These are phyloP conservation scores for Lymantria monacha DNA, from an alignment of 2,888 invertebrate species.

Conservation along the genomic window DNA sequence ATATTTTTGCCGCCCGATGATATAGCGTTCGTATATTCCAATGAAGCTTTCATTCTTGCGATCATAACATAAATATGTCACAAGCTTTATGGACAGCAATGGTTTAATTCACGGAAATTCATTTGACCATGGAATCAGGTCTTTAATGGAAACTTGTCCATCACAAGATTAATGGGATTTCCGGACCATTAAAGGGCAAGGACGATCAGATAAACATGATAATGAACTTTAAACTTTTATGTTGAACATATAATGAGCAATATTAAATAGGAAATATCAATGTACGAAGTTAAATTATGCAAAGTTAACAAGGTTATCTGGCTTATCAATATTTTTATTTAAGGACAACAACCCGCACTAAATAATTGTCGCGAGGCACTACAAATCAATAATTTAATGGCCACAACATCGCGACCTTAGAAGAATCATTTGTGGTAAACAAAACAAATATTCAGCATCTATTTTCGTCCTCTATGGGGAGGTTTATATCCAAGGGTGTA, in stretches of 20 bases:
- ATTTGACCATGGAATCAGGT: constrained; percentile 1
- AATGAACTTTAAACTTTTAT: not conserved
- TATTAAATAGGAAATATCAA: not conserved
- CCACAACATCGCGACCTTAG: too few species aligned
- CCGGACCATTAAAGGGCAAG: constrained; percentile 1
- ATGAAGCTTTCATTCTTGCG: too few species aligned
- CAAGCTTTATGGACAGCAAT: not conserved
- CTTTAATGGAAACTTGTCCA: not conserved
- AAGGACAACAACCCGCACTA: too few species aligned
- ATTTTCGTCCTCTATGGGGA: too few species aligned
- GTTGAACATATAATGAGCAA: not conserved
- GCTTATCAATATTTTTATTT: too few species aligned
- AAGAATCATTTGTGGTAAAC: too few species aligned
- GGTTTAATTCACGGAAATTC: not conserved
- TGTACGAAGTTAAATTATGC: not conserved
- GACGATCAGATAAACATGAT: not conserved
- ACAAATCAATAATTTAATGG: too few species aligned
- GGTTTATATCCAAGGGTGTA: too few species aligned
- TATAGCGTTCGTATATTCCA: too few species aligned
- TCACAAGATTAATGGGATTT: not conserved
- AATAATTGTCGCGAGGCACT: too few species aligned
- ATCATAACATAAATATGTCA: not conserved
- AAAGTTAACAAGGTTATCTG: not conserved
- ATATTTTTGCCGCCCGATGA: too few species aligned
- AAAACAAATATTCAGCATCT: too few species aligned